These are phyloP conservation scores for Helicoverpa zea DNA, from an alignment of 1,140 invertebrate species.

Conservation along the genomic window DNA sequence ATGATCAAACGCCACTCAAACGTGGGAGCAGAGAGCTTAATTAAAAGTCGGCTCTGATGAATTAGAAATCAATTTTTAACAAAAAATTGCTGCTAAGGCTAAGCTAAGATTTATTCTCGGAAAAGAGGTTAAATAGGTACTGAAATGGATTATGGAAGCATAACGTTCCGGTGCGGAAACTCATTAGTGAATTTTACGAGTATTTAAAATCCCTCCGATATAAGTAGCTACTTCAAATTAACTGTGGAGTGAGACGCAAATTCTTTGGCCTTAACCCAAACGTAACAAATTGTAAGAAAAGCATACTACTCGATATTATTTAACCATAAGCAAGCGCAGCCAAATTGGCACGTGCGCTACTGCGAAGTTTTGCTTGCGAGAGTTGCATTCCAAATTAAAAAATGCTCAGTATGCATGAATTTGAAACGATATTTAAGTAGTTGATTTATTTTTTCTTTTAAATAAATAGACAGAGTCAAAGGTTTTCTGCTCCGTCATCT, in stretches of 20 bases:
- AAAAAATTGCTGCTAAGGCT: not conserved
- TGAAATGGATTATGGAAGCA: no score
- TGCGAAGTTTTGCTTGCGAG: not conserved
- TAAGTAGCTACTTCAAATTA: not conserved
- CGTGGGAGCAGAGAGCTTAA: not conserved
- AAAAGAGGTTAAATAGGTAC: no score
- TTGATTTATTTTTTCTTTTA: no score
- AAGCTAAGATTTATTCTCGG: no score
- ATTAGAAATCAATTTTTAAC: not conserved
- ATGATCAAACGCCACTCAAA: slow-evolving; percentile 35
- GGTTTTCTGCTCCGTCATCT: no score
- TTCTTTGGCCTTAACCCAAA: slow-evolving; percentile 18
- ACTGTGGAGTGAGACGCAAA: not conserved
- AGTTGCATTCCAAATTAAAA: not conserved
- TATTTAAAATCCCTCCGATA: not conserved
- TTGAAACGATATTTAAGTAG: no score
- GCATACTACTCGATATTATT: not conserved
- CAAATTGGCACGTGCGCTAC: slow-evolving; percentile 7
- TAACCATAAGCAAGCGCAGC: not conserved
- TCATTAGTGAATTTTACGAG: no score
- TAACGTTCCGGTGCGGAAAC: no score
- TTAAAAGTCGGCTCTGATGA: not conserved
- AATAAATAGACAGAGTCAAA: no score
- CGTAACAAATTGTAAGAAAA: slow-evolving; percentile 14
- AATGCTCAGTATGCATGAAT: not conserved